Conservation (phyloP, 1,140 invertebrate species). For the Asobara japonica region DNA sequence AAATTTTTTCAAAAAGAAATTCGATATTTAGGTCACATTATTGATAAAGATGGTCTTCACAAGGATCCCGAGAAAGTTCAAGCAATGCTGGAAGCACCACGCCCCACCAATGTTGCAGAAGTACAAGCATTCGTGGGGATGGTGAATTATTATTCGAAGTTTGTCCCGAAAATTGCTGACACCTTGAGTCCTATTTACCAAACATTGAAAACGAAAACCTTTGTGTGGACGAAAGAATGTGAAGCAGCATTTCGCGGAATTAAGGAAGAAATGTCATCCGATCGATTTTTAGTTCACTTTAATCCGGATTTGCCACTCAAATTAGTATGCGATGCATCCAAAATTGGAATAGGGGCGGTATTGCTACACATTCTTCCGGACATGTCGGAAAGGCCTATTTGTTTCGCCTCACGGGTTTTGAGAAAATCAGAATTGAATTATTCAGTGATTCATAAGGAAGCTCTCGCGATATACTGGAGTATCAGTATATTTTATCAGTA, state of each 20-base stretch:
- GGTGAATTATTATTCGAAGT: constrained; percentile 63
- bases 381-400: constrained; percentile 47
- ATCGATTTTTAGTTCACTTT: constrained; percentile 46
- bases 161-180: constrained; percentile 49
- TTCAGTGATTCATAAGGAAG: constrained; percentile 49
- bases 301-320: constrained; percentile 43
- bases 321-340: constrained; percentile 50
- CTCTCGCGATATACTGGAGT: constrained; percentile 46
- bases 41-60: constrained; percentile 49
- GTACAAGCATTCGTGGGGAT: constrained; percentile 63
- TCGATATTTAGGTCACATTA: constrained; percentile 55
- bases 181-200: constrained; percentile 49
- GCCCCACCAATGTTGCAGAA: constrained; percentile 52
- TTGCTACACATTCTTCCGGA: constrained; percentile 43
- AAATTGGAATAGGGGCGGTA: constrained; percentile 55
- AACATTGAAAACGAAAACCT: constrained; percentile 52
- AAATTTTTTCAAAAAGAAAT: constrained; percentile 52
- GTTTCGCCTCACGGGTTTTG: constrained; percentile 49
- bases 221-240: constrained; percentile 49
- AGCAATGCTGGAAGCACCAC: constrained; percentile 49
- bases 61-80: constrained; percentile 57
- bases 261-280: constrained; percentile 44
- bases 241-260: constrained; percentile 48
- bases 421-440: constrained; percentile 43
- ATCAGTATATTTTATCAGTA: constrained; percentile 54